Conservation (phyloP, 2,113 vertebrate genomes). For the Notothenia rossii region DNA sequence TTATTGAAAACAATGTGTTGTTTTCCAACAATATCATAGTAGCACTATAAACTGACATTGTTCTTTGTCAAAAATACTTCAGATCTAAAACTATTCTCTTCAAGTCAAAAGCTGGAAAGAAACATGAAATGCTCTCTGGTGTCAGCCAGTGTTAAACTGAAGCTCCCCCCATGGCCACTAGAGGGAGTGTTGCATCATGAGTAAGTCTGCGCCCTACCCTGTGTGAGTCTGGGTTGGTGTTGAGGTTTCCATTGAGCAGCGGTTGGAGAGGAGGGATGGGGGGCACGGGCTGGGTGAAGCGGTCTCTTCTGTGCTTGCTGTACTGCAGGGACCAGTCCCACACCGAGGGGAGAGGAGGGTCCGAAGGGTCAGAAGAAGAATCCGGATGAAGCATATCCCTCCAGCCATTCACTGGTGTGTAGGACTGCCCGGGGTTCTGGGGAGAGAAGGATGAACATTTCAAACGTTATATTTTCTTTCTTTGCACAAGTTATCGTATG, state of each 20-base stretch:
- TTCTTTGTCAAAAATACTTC: not conserved
- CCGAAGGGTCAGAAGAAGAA: conserved; percentile 56
- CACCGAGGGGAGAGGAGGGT: conserved; percentile 75
- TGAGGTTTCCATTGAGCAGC: conserved; percentile 79
- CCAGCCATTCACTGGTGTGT: conserved; percentile 86
- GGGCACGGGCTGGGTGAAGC: conserved; percentile 86
- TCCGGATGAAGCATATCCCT: conserved; percentile 70
- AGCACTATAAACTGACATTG: not conserved
- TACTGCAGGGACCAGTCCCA: conserved; percentile 94
- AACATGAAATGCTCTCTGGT: not conserved
- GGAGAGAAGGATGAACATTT: not conserved
- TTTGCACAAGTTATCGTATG: not conserved
- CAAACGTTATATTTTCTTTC: not conserved
- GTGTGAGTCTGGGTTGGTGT: conserved; percentile 68
- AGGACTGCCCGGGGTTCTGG: conserved; percentile 86
- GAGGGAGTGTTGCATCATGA: conserved; percentile 12
- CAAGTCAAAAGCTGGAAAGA: not conserved
- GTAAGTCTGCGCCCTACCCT: conserved; percentile 75
- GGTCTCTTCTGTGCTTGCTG: conserved; percentile 79
- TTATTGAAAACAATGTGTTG: not conserved
- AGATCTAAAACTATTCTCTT: not conserved
- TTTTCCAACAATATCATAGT: not conserved
- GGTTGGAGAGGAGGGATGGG: conserved; percentile 1
- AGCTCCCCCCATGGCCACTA: conserved; percentile 25
- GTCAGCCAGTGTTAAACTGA: not conserved